Percentiles rank a stretch among this genome's conserved stretches.
These are phyloP conservation scores for Oryzaephilus surinamensis DNA, from an alignment of 1,140 invertebrate species.

Conservation along the genomic window DNA sequence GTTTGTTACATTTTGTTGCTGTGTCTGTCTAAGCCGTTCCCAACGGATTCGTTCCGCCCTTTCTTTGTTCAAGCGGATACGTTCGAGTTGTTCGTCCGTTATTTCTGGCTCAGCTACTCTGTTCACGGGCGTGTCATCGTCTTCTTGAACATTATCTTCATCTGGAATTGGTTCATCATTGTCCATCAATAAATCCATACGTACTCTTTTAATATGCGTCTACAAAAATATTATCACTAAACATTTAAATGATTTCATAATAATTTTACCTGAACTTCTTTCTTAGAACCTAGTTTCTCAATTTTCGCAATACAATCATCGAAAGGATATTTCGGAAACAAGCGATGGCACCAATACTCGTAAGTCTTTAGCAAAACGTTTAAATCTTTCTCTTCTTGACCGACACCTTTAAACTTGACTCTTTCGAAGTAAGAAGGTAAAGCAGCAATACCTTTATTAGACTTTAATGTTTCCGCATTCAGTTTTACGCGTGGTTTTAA, in stretches of 20 bases:
- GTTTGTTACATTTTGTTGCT: not conserved
- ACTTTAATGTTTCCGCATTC: slow-evolving; percentile 57
- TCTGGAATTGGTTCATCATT: slow-evolving; percentile 15
- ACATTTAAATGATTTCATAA: too few species aligned
- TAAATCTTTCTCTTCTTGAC: slow-evolving; percentile 74
- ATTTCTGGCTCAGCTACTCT: not conserved
- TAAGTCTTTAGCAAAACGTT: slow-evolving; percentile 67
- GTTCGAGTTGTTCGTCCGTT: slow-evolving; percentile 25
- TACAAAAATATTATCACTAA: slow-evolving; percentile 16
- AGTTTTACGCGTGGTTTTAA: slow-evolving; percentile 61
- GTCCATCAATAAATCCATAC: slow-evolving; percentile 23
- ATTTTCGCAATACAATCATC: slow-evolving; percentile 73
- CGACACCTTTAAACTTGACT: slow-evolving; percentile 74
- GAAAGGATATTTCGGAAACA: slow-evolving; percentile 82
- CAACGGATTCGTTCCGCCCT: slow-evolving; percentile 22
- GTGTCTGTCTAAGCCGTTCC: slow-evolving; percentile 18
- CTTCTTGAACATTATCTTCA: slow-evolving; percentile 16
- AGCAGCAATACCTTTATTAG: slow-evolving; percentile 65
- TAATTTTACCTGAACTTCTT: slow-evolving; percentile 45
- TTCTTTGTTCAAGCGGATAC: slow-evolving; percentile 27
- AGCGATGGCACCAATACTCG: slow-evolving; percentile 85
- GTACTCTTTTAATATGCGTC: slow-evolving; percentile 30
- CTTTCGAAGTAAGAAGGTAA: slow-evolving; percentile 70
- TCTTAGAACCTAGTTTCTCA: slow-evolving; percentile 69
- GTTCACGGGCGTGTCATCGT: slow-evolving; percentile 6